Evolutionary conservation across 2,888 invertebrate genomes (phyloP), one percentile per base, ranked within the genome.

Genomic region (Cryptocephalus primarius): DNA sequence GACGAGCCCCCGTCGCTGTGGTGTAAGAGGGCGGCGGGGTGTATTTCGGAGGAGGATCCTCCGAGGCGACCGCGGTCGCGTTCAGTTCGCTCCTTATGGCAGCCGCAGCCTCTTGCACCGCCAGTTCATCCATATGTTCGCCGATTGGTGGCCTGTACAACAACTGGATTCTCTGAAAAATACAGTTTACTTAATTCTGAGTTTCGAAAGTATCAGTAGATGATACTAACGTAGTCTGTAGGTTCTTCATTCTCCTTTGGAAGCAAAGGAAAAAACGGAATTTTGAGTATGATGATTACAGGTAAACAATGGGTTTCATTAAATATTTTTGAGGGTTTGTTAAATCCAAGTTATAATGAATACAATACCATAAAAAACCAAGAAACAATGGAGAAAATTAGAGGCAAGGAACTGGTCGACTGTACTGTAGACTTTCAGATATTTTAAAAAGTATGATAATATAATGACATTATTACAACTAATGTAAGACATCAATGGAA

Each of bases 21-120:
- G 90, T 88, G 65, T 92, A 92, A 0, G 89, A 89, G 0, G 92
- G 92, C 2, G 93, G 93, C 1, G 93, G 92, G 0, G 91, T 92
- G 70, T 93, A 92, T 68, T 92, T 92, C 43, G 92, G 92, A 4
- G 91, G 91, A 1, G 89, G 88, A 72, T 90, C 90, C 60, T 80
- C 79, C 39, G 71, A 66, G 9, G 70, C 65, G 31, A 61, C 44
- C 34, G 54, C 54, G 32, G 59, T 48, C 22, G 55, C 54, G 38
- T 53, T 54, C 14, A 48, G 52, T 48, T 57, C 62, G 48, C 54
- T 59, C 14, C 60, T 49, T n/a, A 63, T 52, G 10, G 63, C 56
- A 12, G 61, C 56, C 11, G 61, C 55, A 9, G 62, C 60, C 49
- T 65, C 66, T 39, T 64, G 62, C 1, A 59, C 67, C 1, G 69